Conservation (phyloP, 1,140 invertebrate genomes). For the Orius insidiosus region DNA sequence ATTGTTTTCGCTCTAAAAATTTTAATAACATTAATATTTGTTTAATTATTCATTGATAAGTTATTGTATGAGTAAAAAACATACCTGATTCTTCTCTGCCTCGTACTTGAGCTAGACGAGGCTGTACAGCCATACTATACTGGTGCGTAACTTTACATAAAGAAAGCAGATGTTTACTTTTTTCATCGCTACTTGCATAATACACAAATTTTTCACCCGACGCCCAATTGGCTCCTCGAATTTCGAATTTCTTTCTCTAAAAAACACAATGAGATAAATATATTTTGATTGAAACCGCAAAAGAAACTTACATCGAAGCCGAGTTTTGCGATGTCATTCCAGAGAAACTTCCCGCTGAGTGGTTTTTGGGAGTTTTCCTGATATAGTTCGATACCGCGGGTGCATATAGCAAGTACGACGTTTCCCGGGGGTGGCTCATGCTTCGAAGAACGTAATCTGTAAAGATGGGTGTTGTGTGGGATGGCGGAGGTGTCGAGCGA, state of each 20-base stretch:
- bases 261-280: too few species aligned
- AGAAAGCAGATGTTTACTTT: conserved; percentile 73
- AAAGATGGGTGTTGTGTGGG: conserved; percentile 72
- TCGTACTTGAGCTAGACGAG: conserved; percentile 58
- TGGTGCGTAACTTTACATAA: conserved; percentile 84
- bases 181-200: conserved; percentile 78
- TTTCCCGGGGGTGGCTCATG: conserved; percentile 51
- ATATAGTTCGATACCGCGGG: conserved; percentile 70
- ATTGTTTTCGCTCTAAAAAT: conserved; percentile 31
- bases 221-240: conserved; percentile 58
- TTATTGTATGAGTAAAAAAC: too few species aligned
- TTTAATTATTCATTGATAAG: too few species aligned
- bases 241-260: conserved; percentile 94
- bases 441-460: conserved; percentile 68
- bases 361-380: conserved; percentile 23
- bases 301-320: too few species aligned
- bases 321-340: conserved; percentile 84
- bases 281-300: too few species aligned
- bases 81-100: conserved; percentile 60
- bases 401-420: conserved; percentile 64
- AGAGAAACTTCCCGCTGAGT: conserved; percentile 49
- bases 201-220: conserved; percentile 59
- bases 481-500: conserved; percentile 61
- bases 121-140: conserved; percentile 82
- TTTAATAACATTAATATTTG: too few species aligned